Evolutionary conservation across 2,113 vertebrate species (phyloP).

Genomic region (Microcebus griseorufus): DNA sequence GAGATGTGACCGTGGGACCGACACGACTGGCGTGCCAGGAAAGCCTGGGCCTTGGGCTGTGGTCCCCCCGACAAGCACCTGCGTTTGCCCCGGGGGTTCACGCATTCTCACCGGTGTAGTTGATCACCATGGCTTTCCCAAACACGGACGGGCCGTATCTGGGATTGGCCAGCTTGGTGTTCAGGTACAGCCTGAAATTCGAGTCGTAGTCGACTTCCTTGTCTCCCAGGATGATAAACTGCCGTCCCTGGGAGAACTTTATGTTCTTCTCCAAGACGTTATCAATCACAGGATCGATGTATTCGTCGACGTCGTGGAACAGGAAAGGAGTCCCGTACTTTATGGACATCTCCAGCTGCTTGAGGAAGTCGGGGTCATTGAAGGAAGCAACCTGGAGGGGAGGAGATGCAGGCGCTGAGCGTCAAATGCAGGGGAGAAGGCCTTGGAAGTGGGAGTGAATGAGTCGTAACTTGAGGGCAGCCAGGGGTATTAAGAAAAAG

Average conservation of each 20-base stretch:
- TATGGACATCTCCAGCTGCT: constrained; percentile 95
- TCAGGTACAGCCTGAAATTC: constrained; percentile 95
- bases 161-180: constrained; percentile 95
- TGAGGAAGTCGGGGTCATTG: constrained; percentile 96
- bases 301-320: constrained; percentile 96
- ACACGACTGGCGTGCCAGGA: rapidly evolving
- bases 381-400: constrained; percentile 93
- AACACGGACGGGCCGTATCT: constrained; percentile 95
- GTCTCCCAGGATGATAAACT: constrained; percentile 93
- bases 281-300: constrained; percentile 97
- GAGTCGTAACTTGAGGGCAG: rapidly evolving
- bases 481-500: background rate
- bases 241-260: constrained; percentile 89
- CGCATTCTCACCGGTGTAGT: constrained; percentile 92
- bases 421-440: constrained; percentile 82
- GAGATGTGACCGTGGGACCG: background rate
- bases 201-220: constrained; percentile 96
- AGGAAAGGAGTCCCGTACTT: constrained; percentile 96
- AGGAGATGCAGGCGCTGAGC: background rate
- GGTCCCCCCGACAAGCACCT: background rate
- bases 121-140: constrained; percentile 97
- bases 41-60: rapidly evolving
- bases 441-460: constrained; percentile 75
- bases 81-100: rapidly evolving
- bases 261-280: constrained; percentile 95